phyloP scores from a whole-genome alignment of 2,888 invertebrate species.

The Drosophila mayaguana region DNA sequence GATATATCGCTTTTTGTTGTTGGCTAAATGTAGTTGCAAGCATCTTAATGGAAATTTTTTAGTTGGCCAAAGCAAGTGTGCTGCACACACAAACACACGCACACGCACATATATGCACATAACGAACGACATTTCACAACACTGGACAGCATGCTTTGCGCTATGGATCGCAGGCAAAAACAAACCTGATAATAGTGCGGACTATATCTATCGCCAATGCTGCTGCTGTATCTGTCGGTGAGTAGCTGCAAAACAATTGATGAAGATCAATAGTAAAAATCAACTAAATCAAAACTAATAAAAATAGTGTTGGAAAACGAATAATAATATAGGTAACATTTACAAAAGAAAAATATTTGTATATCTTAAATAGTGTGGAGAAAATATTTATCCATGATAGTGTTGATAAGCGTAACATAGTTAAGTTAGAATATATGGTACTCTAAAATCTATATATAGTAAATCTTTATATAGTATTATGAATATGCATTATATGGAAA shows the following conservation, averaged over 20 bases:
- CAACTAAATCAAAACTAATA: background rate
- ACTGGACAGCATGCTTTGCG: constrained; percentile 35
- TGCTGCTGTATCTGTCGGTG: constrained; percentile 79
- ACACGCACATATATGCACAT: background rate
- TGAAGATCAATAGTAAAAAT: constrained; percentile 11
- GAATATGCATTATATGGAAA: background rate
- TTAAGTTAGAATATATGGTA: background rate
- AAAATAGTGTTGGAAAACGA: background rate
- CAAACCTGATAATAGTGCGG: constrained; percentile 81
- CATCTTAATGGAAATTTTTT: constrained; percentile 10
- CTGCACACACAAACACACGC: background rate
- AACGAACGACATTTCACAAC: constrained; percentile 29
- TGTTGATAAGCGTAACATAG: background rate
- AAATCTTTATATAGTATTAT: background rate
- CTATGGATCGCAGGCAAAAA: constrained; percentile 25
- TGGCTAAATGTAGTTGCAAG: constrained; percentile 19
- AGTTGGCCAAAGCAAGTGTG: constrained; percentile 11
- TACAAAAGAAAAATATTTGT: background rate
- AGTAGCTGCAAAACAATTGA: constrained; percentile 61
- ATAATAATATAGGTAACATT: background rate
- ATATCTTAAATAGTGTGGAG: background rate
- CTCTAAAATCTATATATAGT: background rate
- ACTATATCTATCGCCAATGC: constrained; percentile 82
- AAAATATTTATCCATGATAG: background rate
- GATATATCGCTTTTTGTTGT: background rate